Percentiles rank a stretch among this genome's conserved stretches.
Conservation (phyloP, 30 jellyfish, hydroid and myxozoan species). For the Hydractinia symbiolongicarpus region DNA sequence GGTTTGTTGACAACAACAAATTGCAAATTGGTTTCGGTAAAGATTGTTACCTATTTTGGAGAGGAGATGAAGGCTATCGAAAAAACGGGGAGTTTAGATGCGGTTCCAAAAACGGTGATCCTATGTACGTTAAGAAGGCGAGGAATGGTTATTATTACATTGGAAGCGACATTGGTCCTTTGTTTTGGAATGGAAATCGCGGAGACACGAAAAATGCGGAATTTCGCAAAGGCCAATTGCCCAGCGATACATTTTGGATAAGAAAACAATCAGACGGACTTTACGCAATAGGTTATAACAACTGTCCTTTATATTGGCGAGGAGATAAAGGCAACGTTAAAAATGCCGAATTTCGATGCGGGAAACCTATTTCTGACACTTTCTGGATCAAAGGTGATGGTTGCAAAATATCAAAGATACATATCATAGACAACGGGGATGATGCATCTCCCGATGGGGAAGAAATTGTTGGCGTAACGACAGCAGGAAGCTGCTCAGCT, state of each 20-base stretch:
- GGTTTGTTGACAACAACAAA: background rate
- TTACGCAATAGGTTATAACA: background rate
- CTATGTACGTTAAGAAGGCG: background rate
- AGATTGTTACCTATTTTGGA: background rate
- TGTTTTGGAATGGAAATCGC: background rate
- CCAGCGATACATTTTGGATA: slow-evolving; percentile 2
- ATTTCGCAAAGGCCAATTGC: background rate
- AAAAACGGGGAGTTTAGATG: slow-evolving; percentile 9
- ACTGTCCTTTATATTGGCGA: slow-evolving; percentile 4
- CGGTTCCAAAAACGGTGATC: slow-evolving; percentile 8
- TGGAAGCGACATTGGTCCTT: background rate
- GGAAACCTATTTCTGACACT: background rate
- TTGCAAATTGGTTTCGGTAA: background rate
- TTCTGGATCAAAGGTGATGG: slow-evolving; percentile 1
- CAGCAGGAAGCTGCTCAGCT: background rate
- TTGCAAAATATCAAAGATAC: background rate
- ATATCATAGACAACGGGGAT: background rate
- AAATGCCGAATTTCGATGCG: background rate
- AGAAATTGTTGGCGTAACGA: background rate
- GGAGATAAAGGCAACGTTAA: slow-evolving; percentile 2
- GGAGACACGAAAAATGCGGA: background rate
- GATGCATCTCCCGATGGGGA: background rate
- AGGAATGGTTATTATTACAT: background rate
- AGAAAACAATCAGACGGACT: background rate
- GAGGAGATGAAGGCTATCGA: background rate